Percentiles rank a stretch among this genome's conserved stretches.
These are phyloP conservation scores for Distichodus sexfasciatus DNA, from an alignment of 2,797 vertebrate species.

Conservation along the genomic window DNA sequence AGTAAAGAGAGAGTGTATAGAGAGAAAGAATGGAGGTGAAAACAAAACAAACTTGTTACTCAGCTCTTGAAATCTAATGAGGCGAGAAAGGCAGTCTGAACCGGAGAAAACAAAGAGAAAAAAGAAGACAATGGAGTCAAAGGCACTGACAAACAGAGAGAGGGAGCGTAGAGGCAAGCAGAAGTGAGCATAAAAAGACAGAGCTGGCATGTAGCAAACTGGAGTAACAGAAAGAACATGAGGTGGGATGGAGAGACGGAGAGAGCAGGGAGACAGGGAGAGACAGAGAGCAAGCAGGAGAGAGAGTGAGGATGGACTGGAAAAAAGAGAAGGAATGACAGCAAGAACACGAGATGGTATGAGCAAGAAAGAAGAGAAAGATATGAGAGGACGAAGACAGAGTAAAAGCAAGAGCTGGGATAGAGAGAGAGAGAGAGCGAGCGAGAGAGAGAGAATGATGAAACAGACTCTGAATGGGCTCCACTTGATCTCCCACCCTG, in stretches of 20 bases:
- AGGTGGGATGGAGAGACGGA: neutral
- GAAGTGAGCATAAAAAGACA: too few relatives aligned
- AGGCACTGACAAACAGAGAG: too few relatives aligned
- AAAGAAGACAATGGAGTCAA: too few relatives aligned
- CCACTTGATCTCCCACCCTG: conserved; percentile 31
- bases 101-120: too few relatives aligned
- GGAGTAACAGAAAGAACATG: neutral
- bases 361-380: conserved; percentile 8
- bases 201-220: too few relatives aligned
- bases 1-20: too few relatives aligned
- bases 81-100: too few relatives aligned
- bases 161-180: too few relatives aligned
- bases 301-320: neutral
- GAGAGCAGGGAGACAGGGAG: neutral
- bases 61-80: too few relatives aligned
- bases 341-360: neutral
- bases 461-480: conserved; percentile 12
- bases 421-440: neutral
- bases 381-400: neutral
- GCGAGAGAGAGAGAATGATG: neutral
- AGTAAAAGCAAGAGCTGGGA: neutral
- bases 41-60: too few relatives aligned
- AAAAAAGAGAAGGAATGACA: neutral
- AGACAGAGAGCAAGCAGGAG: conserved; percentile 16
- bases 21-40: too few relatives aligned